phyloP scores from a whole-genome alignment of 2,888 invertebrate genomes.

The Orchestes rusci region DNA sequence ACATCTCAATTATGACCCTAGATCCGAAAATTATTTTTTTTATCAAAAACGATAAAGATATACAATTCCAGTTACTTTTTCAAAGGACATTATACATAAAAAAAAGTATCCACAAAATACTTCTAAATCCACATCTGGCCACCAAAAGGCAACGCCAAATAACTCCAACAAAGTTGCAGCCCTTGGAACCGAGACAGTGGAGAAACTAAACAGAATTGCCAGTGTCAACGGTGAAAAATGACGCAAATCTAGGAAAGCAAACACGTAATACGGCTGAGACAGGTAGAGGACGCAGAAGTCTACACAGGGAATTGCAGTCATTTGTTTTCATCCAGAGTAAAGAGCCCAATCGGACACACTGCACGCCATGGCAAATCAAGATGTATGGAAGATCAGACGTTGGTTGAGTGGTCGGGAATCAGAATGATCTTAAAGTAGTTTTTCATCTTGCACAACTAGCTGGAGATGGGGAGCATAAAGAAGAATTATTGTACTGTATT shows the following conservation, averaged over 20 bases:
- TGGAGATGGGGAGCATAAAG: too few relatives aligned
- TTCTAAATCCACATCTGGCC: slow-evolving; percentile 31
- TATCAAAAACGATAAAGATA: too few relatives aligned
- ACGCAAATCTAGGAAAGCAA: slow-evolving; percentile 35
- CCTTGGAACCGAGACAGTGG: slow-evolving; percentile 33
- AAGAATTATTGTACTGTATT: too few relatives aligned
- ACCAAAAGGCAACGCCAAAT: slow-evolving; percentile 22
- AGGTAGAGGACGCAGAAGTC: slow-evolving; percentile 35
- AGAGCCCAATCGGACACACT: slow-evolving; percentile 16
- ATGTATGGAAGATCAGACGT: slow-evolving; percentile 39
- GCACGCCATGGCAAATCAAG: slow-evolving; percentile 38
- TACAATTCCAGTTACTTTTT: too few relatives aligned
- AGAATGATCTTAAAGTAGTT: too few relatives aligned
- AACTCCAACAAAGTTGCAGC: slow-evolving; percentile 36
- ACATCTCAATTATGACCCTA: too few relatives aligned
- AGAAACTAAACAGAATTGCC: slow-evolving; percentile 37
- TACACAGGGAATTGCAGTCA: slow-evolving; percentile 41
- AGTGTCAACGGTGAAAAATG: slow-evolving; percentile 43
- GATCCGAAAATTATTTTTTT: too few relatives aligned
- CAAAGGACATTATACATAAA: too few relatives aligned
- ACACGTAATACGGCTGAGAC: slow-evolving; percentile 33
- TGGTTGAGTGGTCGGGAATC: too few relatives aligned
- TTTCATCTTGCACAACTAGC: too few relatives aligned
- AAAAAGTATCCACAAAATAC: too few relatives aligned
- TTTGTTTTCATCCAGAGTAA: slow-evolving; percentile 40